Evolutionary conservation across 1,140 invertebrate species (phyloP).

Genomic region (Platorchestia sp.): DNA sequence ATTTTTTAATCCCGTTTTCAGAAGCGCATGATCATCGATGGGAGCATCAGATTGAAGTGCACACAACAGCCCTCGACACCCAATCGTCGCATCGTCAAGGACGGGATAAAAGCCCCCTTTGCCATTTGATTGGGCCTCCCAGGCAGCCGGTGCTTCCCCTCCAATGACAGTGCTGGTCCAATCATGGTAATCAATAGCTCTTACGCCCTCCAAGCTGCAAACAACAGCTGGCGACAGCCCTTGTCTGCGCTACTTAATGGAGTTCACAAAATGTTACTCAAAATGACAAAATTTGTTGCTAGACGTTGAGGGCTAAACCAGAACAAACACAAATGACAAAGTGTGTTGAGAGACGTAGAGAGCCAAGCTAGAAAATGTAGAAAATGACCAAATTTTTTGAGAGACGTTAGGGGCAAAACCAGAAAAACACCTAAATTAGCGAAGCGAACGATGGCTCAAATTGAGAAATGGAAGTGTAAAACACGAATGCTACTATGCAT

Average conservation of each 20-base stretch:
- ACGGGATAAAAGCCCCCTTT: conserved; percentile 15
- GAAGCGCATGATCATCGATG: neutral
- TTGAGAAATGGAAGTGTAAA: too few species aligned
- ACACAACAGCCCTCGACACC: neutral
- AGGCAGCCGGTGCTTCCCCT: neutral
- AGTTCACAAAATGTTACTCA: too few species aligned
- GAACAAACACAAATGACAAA: too few species aligned
- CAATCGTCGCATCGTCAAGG: neutral
- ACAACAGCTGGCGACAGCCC: neutral
- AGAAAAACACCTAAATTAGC: too few species aligned
- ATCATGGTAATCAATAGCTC: neutral
- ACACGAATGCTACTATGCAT: too few species aligned
- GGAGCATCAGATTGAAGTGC: neutral
- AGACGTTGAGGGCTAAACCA: too few species aligned
- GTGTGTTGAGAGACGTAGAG: too few species aligned
- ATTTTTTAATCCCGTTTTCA: neutral
- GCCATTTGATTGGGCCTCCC: neutral
- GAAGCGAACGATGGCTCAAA: too few species aligned
- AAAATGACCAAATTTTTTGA: too few species aligned
- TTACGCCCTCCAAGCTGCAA: neutral
- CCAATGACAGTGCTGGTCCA: neutral
- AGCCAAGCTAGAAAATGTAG: too few species aligned
- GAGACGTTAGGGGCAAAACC: too few species aligned
- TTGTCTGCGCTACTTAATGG: neutral
- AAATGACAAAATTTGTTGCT: too few species aligned